Evolutionary conservation across 2,113 vertebrate species (phyloP).

Genomic region (Furnarius figulus): DNA sequence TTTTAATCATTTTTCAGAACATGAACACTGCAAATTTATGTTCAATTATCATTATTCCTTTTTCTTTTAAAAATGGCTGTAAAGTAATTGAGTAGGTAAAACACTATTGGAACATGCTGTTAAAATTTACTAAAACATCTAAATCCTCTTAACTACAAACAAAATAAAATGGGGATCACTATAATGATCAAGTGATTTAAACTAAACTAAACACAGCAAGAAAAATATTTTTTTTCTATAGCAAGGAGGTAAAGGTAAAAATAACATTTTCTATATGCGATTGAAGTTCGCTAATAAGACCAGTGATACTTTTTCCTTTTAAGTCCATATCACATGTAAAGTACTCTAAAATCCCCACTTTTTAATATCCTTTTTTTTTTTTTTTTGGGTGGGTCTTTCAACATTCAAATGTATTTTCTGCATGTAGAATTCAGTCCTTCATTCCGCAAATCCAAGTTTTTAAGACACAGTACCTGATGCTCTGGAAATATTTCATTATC

Average conservation of each 20-base stretch:
- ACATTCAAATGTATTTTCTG: neutral
- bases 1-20: constrained; percentile 2
- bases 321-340: neutral
- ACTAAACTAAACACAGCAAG: neutral
- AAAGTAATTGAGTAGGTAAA: neutral
- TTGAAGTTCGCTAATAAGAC: neutral
- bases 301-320: neutral
- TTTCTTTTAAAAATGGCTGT: neutral
- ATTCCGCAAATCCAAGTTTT: neutral
- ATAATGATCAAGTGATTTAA: neutral
- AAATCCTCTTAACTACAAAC: neutral
- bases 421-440: neutral
- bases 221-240: neutral
- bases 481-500: constrained; percentile 25
- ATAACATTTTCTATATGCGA: neutral
- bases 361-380: neutral
- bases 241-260: neutral
- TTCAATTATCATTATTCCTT: neutral
- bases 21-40: neutral
- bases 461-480: neutral
- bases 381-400: neutral
- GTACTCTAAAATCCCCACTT: neutral
- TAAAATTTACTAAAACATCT: neutral
- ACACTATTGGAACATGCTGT: neutral
- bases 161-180: neutral